These are phyloP conservation scores for Sebastiscus albofasciatus DNA, from an alignment of 2,797 vertebrate genomes.

Conservation along the genomic window DNA sequence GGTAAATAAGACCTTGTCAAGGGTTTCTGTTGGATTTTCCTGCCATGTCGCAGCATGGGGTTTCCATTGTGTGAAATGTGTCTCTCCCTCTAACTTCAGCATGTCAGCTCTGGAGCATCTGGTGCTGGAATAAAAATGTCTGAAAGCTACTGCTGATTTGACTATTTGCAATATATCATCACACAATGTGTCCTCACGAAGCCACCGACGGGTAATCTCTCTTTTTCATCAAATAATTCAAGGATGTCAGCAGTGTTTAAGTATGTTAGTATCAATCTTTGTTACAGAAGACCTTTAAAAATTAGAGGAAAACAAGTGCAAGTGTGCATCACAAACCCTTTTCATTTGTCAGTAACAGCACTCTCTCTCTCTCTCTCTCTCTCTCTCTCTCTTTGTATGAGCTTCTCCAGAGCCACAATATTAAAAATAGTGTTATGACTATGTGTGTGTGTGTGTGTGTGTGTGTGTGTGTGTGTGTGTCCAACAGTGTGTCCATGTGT, in stretches of 20 bases:
- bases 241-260: neutral
- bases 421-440: slow-evolving; percentile 59
- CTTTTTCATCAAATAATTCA: slow-evolving; percentile 1
- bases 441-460: neutral
- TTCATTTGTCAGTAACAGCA: slow-evolving; percentile 2
- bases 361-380: slow-evolving; percentile 17
- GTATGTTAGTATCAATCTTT: neutral
- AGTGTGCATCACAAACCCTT: slow-evolving; percentile 4
- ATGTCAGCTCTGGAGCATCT: neutral
- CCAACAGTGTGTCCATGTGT: neutral
- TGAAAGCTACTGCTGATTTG: slow-evolving; percentile 35
- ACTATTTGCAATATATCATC: slow-evolving; percentile 12
- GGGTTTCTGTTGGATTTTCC: slow-evolving; percentile 35
- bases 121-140: slow-evolving; percentile 4
- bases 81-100: slow-evolving; percentile 9
- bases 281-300: neutral
- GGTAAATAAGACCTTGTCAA: slow-evolving; percentile 48
- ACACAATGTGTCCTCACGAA: slow-evolving; percentile 23
- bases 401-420: slow-evolving; percentile 24
- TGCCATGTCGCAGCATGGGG: slow-evolving; percentile 47
- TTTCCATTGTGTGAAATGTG: slow-evolving; percentile 46
- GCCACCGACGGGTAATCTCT: neutral
- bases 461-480: neutral
- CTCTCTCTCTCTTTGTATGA: slow-evolving; percentile 12
- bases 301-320: slow-evolving; percentile 1